Evolutionary conservation across 35 echinoderm and acorn worm genomes (phyloP).

Genomic region (Chiridota heheva): DNA sequence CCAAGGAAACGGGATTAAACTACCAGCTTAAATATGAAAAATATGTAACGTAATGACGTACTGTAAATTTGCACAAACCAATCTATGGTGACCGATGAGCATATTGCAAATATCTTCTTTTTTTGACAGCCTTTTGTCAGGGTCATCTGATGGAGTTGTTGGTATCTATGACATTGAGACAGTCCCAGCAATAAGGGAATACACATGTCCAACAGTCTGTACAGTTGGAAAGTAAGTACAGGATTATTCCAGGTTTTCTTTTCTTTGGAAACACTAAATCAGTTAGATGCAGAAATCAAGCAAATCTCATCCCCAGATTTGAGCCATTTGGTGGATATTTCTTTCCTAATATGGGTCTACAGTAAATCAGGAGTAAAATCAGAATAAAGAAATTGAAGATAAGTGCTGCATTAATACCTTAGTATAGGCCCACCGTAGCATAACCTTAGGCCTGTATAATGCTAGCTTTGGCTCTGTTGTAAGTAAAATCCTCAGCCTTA

Average conservation of each 20-base stretch:
- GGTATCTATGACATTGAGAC: constrained; percentile 80
- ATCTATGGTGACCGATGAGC: too few species aligned
- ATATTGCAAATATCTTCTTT: too few species aligned
- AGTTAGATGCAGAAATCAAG: not conserved
- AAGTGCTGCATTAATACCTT: too few species aligned
- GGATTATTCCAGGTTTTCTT: not conserved
- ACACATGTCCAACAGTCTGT: constrained; percentile 72
- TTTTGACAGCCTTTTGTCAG: constrained; percentile 80
- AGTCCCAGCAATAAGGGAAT: constrained; percentile 67
- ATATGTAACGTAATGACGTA: too few species aligned
- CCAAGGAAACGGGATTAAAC: too few species aligned
- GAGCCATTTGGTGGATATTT: not conserved
- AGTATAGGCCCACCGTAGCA: too few species aligned
- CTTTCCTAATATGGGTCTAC: not conserved
- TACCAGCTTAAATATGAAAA: too few species aligned
- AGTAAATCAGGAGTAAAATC: not conserved
- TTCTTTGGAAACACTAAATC: not conserved
- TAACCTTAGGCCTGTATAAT: too few species aligned
- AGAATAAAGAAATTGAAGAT: not conserved
- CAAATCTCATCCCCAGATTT: too few species aligned
- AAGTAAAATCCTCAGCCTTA: too few species aligned
- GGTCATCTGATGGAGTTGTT: constrained; percentile 79
- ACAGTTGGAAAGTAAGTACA: constrained; percentile 74
- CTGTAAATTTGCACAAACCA: too few species aligned
- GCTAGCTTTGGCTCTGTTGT: too few species aligned